Conservation (phyloP, 2,113 vertebrate species). For the Heterochromis multidens region DNA sequence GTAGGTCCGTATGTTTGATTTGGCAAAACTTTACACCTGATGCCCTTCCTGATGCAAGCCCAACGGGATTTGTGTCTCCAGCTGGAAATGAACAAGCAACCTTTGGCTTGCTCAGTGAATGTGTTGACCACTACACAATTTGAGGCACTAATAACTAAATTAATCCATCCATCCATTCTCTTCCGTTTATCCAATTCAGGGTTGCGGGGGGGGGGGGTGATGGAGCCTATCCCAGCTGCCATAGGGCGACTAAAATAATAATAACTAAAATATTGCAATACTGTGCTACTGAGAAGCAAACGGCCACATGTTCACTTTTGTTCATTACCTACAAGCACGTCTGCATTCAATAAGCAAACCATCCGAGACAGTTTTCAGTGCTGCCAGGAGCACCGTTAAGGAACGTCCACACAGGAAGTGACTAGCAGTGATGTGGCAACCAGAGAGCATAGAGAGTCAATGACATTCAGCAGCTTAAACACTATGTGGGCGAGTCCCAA, state of each 20-base stretch:
- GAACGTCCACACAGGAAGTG: not conserved
- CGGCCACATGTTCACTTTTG: not conserved
- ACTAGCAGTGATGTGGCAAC: not conserved
- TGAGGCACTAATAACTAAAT: not conserved
- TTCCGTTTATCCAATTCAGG: no score
- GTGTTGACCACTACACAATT: not conserved
- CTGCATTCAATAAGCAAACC: not conserved
- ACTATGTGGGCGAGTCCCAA: not conserved
- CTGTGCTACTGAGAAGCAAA: not conserved
- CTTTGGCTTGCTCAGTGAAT: not conserved
- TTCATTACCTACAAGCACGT: not conserved
- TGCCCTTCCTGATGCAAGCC: not conserved
- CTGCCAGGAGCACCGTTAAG: not conserved
- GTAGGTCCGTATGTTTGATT: not conserved
- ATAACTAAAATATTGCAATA: not conserved
- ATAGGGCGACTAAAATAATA: no score
- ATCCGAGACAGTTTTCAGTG: not conserved
- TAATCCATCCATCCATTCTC: no score
- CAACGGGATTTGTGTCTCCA: no score
- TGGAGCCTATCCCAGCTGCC: no score
- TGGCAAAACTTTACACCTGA: not conserved
- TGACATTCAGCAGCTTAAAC: no score
- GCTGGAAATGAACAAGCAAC: no score
- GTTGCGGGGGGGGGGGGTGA: no score
- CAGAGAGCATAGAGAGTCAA: not conserved